Base-by-base conservation (phyloP, 2,797 vertebrate species). In the Ptychobarbus kaznakovi region DNA sequence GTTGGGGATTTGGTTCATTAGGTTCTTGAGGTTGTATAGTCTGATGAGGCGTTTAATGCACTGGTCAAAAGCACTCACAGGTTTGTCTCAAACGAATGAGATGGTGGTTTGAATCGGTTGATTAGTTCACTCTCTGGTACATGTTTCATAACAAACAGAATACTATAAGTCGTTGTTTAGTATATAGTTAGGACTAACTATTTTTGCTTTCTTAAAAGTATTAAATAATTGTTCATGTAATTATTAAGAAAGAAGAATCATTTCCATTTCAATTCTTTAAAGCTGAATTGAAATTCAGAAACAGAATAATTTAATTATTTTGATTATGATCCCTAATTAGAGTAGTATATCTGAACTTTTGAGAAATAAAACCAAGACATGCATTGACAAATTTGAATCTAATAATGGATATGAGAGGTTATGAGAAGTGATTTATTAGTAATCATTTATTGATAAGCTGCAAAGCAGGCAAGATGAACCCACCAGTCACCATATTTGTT, bases 381-480 rank as follows among this genome's bases (percentile, higher is more conserved):
- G 49, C 49, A 51, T 5, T 51, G 4, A 51, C 15, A 51, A 51
- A 51, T 15, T 5, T 49, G 46, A 49, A 49, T 16, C 2, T 6
- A 42, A 42, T 42, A 42, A 42, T 42, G 42, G 9, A 42, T 42
- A 42, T 42, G 42, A 42, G 9, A 42, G 42, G 42, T 42, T 9
- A 51, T 58, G 22, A 58, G 53, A 56, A 22, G 9, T 58, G 9
- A 58, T 58, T 58, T 58, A n/a, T 58, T 53, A 51, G 49, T 16
- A 51, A 32, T 32, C 32, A 32, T 32, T 32, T 32, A 32, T 32
- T 90, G 86, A 90, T 93, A 91, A 92, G 92, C 92, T 91, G 88
- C 82, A 72, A 81, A 80, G 83, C 88, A 92, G 89, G 91, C 91
- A 91, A 92, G 90, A 89, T 90, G 88, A 91, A 90, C 84, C 87